Conservation (phyloP, 2,113 vertebrate species). For the Scolopax mira region DNA sequence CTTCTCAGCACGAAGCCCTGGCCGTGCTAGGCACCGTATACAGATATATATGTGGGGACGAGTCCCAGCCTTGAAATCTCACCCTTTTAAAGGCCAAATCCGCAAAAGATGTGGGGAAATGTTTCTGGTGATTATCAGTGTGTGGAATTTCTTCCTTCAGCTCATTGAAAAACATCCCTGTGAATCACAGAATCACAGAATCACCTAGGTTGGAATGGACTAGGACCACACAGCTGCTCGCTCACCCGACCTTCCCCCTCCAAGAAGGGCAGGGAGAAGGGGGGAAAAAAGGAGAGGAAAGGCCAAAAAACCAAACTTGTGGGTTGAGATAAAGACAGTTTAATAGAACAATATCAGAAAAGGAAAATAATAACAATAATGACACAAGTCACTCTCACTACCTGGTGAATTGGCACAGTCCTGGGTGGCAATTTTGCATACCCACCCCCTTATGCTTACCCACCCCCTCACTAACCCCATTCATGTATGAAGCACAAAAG, state of each 20-base stretch:
- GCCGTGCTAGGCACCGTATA: not conserved
- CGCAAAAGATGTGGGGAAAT: not conserved
- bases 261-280: not conserved
- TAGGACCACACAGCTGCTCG: not conserved
- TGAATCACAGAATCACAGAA: no score
- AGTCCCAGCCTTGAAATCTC: not conserved
- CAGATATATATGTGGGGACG: not conserved
- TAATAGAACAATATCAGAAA: not conserved
- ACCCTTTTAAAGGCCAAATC: not conserved
- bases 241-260: not conserved
- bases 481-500: not conserved
- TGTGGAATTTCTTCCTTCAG: not conserved
- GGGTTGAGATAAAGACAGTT: not conserved
- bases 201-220: no score
- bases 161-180: not conserved
- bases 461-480: not conserved
- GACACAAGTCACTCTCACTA: not conserved
- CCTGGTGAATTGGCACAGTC: not conserved
- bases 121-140: not conserved
- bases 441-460: not conserved
- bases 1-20: not conserved
- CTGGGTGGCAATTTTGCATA: not conserved
- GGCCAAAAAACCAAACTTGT: not conserved
- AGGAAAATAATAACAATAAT: not conserved
- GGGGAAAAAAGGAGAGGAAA: not conserved